These are phyloP conservation scores for Nomada lathburiana DNA, from an alignment of 2,888 invertebrate genomes.

Conservation along the genomic window DNA sequence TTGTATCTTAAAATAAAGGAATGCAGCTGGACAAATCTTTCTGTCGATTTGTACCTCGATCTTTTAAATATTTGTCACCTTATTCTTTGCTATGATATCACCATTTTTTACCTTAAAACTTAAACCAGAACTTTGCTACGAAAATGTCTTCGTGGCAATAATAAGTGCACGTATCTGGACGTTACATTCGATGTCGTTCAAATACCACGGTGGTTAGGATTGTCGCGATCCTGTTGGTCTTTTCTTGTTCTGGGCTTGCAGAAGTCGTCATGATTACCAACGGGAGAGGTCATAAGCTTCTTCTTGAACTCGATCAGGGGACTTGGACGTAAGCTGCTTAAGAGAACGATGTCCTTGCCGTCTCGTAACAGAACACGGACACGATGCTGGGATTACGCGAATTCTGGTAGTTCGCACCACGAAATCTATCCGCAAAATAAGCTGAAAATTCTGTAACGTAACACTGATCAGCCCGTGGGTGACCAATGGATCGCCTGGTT, in stretches of 20 bases:
- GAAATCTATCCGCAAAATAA: conserved; percentile 47
- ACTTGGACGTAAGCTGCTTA: conserved; percentile 54
- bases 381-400: conserved; percentile 48
- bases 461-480: conserved; percentile 5
- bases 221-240: conserved; percentile 12
- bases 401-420: conserved; percentile 59
- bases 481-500: not conserved
- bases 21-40: not conserved
- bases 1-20: not conserved
- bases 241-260: not conserved
- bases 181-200: not conserved
- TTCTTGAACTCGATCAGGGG: conserved; percentile 48
- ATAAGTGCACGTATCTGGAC: not conserved
- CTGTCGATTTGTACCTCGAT: not conserved
- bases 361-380: conserved; percentile 51
- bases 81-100: no score
- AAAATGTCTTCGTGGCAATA: not conserved
- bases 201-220: not conserved
- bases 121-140: not conserved
- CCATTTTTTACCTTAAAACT: no score
- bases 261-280: conserved; percentile 21
- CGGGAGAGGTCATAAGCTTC: conserved; percentile 26
- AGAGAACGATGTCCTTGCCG: conserved; percentile 49
- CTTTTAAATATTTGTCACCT: no score
- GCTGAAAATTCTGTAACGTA: conserved; percentile 23